Conservation (phyloP, 92 coral and sea anemone species). For the Umimayanthus kanabou region DNA sequence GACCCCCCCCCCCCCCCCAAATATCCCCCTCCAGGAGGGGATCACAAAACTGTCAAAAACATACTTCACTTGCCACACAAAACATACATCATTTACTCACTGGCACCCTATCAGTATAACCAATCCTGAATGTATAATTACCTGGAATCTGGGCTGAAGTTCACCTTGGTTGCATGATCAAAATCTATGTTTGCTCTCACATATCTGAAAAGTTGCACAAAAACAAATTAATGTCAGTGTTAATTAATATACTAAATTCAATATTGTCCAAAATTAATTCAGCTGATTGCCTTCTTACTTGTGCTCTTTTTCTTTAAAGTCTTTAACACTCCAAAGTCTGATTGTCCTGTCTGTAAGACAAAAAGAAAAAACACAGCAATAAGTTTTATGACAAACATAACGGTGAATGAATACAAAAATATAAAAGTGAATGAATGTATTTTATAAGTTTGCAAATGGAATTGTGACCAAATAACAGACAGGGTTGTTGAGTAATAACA, state of each 20-base stretch:
- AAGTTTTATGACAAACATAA: no score
- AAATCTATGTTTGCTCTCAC: constrained; percentile 95
- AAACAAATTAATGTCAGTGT: background rate
- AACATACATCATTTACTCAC: no score
- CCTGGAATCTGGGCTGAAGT: constrained; percentile 97
- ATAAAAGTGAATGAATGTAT: no score
- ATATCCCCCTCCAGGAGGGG: no score
- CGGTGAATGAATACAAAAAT: no score
- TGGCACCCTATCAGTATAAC: background rate
- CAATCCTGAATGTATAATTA: constrained; percentile 4
- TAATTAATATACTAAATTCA: background rate
- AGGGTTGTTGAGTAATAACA: no score
- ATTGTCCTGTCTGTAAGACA: constrained; percentile 85
- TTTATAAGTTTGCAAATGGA: no score
- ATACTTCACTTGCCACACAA: no score
- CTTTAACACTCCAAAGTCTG: constrained; percentile 99
- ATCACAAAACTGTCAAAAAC: no score
- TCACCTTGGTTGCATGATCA: constrained; percentile 98
- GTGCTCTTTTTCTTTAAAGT: constrained; percentile 97
- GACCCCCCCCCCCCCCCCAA: no score
- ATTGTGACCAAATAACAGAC: no score
- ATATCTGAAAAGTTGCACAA: constrained; percentile 61
- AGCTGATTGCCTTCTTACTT: constrained; percentile 59
- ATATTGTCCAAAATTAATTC: background rate
- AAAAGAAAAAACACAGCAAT: constrained; percentile 10